phyloP scores from a whole-genome alignment of 2,113 vertebrate genomes.

The Okapia johnstoni region DNA sequence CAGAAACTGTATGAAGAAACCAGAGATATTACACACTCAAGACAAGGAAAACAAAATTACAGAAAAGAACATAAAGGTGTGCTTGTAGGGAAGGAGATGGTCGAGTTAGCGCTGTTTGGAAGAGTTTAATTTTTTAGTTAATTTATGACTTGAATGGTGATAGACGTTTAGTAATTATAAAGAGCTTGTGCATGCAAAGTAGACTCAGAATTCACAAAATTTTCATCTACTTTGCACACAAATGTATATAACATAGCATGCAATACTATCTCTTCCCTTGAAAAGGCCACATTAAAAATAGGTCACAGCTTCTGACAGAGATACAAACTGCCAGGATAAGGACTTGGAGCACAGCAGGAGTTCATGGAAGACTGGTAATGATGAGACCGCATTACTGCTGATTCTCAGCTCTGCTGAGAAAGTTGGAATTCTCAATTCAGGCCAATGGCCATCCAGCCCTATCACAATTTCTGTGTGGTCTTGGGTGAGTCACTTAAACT shows the following conservation, averaged over 20 bases:
- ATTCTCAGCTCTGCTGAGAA: not conserved
- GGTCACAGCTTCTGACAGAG: not conserved
- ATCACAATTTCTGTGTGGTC: not conserved
- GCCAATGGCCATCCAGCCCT: not conserved
- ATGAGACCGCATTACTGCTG: not conserved
- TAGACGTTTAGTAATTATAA: constrained; percentile 27
- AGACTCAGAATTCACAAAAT: constrained; percentile 18
- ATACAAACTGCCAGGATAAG: not conserved
- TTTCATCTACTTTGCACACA: constrained; percentile 14
- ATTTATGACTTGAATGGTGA: not conserved
- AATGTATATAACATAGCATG: constrained; percentile 18
- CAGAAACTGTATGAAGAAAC: constrained; percentile 45
- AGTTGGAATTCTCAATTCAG: not conserved
- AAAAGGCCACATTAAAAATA: not conserved
- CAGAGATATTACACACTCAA: constrained; percentile 20
- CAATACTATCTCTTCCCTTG: not conserved
- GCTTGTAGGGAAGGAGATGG: not conserved
- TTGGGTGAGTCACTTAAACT: not conserved
- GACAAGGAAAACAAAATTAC: constrained; percentile 25
- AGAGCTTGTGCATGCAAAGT: not conserved
- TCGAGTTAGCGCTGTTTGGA: not conserved
- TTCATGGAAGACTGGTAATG: not conserved
- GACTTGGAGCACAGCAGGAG: not conserved
- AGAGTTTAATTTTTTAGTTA: constrained; percentile 43
- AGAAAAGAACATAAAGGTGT: not conserved